Percentiles rank a stretch among this genome's conserved stretches.
Evolutionary conservation across 1,140 invertebrate genomes (phyloP).

Genomic region (Conus ventricosus): DNA sequence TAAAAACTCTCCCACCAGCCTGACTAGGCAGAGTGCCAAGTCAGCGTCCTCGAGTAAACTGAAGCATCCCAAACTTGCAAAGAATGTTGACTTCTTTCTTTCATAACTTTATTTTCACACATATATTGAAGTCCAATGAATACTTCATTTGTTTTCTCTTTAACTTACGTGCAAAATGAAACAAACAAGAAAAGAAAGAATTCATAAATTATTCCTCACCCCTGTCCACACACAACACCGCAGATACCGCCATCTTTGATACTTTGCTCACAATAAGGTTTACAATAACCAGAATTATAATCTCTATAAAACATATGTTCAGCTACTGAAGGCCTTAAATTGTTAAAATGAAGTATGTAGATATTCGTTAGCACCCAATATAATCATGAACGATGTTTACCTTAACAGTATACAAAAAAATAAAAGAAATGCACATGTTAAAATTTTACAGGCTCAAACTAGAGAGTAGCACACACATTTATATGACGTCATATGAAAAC

Average conservation of each 20-base stretch:
- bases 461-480: conserved; percentile 23
- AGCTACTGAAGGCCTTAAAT: too few species aligned
- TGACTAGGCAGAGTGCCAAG: conserved; percentile 29
- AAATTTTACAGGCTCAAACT: neutral
- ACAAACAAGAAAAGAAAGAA: neutral
- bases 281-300: neutral
- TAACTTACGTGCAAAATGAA: neutral
- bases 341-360: too few species aligned
- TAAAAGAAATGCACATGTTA: too few species aligned
- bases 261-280: conserved; percentile 23
- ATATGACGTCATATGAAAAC: conserved; percentile 23
- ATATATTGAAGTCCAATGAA: neutral
- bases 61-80: conserved; percentile 32
- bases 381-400: too few species aligned
- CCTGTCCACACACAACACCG: conserved; percentile 94
- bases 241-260: conserved; percentile 91
- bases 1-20: neutral
- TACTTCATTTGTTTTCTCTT: neutral
- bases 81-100: conserved; percentile 4
- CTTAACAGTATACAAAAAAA: too few species aligned
- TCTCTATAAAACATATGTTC: neutral
- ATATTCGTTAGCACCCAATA: too few species aligned
- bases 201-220: conserved; percentile 75
- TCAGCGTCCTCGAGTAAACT: conserved; percentile 24
- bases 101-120: neutral